These are phyloP conservation scores for Pollenia angustigena DNA, from an alignment of 2,888 invertebrate species.

Conservation along the genomic window DNA sequence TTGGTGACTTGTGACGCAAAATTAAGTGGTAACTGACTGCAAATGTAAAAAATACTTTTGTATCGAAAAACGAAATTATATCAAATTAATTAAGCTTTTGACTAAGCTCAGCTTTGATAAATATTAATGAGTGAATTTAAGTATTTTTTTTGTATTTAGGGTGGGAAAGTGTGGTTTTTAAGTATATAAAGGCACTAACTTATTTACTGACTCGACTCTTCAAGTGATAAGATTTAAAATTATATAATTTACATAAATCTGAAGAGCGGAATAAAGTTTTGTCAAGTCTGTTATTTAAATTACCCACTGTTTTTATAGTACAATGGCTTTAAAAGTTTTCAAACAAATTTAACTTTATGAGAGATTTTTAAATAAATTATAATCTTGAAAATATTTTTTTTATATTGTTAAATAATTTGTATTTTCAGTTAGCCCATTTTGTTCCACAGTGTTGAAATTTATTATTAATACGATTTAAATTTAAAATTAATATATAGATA, in stretches of 20 bases:
- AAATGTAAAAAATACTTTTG: conserved; percentile 54
- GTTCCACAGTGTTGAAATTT: too few species aligned
- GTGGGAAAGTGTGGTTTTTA: conserved; percentile 55
- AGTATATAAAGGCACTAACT: conserved; percentile 9
- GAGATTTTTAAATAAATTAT: too few species aligned
- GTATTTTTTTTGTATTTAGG: conserved; percentile 42
- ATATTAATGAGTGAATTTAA: conserved; percentile 52
- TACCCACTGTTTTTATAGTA: too few species aligned
- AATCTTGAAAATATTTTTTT: too few species aligned
- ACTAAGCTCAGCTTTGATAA: conserved; percentile 44
- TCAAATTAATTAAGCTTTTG: conserved; percentile 67
- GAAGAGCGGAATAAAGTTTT: not conserved
- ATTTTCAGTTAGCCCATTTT: too few species aligned
- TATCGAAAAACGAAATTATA: conserved; percentile 54
- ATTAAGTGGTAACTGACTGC: conserved; percentile 53
- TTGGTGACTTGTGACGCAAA: conserved; percentile 45
- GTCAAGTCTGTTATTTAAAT: not conserved
- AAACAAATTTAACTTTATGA: too few species aligned
- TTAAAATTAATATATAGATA: too few species aligned
- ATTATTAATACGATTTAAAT: too few species aligned
- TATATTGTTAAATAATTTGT: too few species aligned
- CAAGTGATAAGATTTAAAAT: not conserved
- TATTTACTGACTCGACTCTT: too few species aligned
- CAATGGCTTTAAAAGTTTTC: too few species aligned
- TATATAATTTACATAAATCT: conserved; percentile 39